Percentiles rank a stretch among this genome's conserved stretches.
phyloP scores from a whole-genome alignment of 2,888 invertebrate species.

The Darwinula stevensoni region DNA sequence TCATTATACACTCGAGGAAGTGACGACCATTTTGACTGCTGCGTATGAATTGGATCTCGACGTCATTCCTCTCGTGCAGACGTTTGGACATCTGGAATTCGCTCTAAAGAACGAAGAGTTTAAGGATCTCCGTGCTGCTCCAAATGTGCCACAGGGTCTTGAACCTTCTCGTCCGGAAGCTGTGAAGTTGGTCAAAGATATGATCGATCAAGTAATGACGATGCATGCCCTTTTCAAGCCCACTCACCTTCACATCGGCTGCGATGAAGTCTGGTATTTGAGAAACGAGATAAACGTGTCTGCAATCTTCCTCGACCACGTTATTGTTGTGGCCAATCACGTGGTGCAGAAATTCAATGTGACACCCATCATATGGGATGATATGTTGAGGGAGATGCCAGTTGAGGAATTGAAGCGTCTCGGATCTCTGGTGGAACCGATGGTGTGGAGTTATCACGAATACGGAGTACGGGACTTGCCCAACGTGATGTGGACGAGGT shows the following conservation, averaged over 20 bases:
- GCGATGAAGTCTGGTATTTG: conserved; percentile 40
- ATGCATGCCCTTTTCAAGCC: conserved; percentile 6
- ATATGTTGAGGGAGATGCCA: conserved; percentile 36
- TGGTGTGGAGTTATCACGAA: conserved; percentile 51
- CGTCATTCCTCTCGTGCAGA: conserved; percentile 24
- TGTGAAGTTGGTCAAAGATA: conserved; percentile 13
- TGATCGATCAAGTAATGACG: conserved; percentile 15
- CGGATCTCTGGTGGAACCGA: conserved; percentile 35
- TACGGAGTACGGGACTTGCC: conserved; percentile 17
- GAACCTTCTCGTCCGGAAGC: conserved; percentile 20
- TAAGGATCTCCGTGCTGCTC: conserved; percentile 30
- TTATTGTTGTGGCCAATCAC: conserved; percentile 26
- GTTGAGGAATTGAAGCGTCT: conserved; percentile 27
- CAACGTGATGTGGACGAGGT: conserved; percentile 19
- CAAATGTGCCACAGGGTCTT: conserved; percentile 26
- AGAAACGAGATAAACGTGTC: conserved; percentile 17
- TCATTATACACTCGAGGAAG: conserved; percentile 14
- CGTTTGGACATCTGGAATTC: conserved; percentile 28
- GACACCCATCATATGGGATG: conserved; percentile 43
- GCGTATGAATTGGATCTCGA: conserved; percentile 18
- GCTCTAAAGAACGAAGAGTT: conserved; percentile 39
- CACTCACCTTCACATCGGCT: conserved; percentile 31
- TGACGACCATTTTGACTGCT: conserved; percentile 8
- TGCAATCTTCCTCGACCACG: conserved; percentile 28
- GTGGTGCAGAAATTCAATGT: conserved; percentile 26